Conservation (phyloP, 2,113 vertebrate species). For the Corvus moneduloides region DNA sequence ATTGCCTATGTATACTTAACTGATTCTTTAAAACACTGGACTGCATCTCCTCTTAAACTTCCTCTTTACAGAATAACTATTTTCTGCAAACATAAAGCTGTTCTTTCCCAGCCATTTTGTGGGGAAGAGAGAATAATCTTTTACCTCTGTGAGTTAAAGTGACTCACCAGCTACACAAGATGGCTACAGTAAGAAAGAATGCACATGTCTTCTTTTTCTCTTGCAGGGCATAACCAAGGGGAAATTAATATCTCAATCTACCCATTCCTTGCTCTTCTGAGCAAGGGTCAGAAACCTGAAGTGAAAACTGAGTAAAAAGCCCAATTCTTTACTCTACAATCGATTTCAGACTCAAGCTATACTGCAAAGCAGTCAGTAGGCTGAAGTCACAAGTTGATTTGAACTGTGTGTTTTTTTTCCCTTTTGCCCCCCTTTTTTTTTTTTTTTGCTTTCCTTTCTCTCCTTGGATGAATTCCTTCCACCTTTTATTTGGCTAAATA, state of each 20-base stretch:
- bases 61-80: not conserved
- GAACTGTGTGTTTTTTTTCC: not conserved
- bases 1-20: not conserved
- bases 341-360: not conserved
- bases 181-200: not conserved
- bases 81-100: not conserved
- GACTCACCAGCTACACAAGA: not conserved
- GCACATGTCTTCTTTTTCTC: not conserved
- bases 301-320: not conserved
- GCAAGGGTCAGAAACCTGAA: conserved; percentile 11
- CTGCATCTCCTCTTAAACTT: not conserved
- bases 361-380: not conserved
- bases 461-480: not conserved
- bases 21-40: not conserved
- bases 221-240: not conserved
- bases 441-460: not conserved
- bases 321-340: not conserved
- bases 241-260: not conserved
- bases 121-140: not conserved
- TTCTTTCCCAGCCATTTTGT: not conserved
- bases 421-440: not conserved
- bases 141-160: not conserved
- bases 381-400: not conserved
- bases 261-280: not conserved
- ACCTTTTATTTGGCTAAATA: conserved; percentile 44